These are phyloP conservation scores for Acipenser transmontanus DNA, from an alignment of 2,797 vertebrate genomes.

Conservation along the genomic window DNA sequence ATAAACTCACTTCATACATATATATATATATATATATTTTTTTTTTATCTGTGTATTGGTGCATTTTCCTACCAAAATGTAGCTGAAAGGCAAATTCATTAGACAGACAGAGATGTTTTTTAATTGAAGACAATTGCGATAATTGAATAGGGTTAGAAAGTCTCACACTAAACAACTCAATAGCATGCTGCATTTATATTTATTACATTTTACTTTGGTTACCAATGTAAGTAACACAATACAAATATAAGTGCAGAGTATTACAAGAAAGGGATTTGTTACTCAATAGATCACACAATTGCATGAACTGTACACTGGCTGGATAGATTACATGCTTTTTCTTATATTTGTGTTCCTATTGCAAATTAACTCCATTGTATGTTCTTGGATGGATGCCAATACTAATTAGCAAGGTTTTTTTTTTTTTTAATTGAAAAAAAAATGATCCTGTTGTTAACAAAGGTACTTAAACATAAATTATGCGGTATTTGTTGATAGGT, in stretches of 20 bases:
- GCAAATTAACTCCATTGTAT: slow-evolving; percentile 1
- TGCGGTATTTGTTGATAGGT: background rate
- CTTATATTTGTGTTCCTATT: background rate
- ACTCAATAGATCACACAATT: background rate
- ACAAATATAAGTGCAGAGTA: background rate
- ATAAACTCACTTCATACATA: background rate
- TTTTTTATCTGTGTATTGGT: no score
- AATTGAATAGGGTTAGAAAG: no score
- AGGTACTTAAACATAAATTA: background rate
- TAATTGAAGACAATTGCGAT: no score
- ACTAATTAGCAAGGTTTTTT: background rate
- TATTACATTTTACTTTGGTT: no score
- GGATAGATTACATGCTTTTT: slow-evolving; percentile 3
- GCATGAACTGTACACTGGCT: background rate
- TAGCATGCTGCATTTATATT: no score
- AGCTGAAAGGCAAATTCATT: no score
- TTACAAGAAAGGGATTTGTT: background rate
- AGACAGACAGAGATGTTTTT: no score
- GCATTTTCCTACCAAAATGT: no score
- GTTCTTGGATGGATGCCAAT: background rate
- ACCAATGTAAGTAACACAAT: background rate
- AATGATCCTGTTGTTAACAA: background rate
- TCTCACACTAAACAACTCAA: no score
- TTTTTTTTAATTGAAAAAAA: background rate
- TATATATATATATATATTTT: background rate